Evolutionary conservation across 2,888 invertebrate genomes (phyloP).

Genomic region (Aphrophora alni): DNA sequence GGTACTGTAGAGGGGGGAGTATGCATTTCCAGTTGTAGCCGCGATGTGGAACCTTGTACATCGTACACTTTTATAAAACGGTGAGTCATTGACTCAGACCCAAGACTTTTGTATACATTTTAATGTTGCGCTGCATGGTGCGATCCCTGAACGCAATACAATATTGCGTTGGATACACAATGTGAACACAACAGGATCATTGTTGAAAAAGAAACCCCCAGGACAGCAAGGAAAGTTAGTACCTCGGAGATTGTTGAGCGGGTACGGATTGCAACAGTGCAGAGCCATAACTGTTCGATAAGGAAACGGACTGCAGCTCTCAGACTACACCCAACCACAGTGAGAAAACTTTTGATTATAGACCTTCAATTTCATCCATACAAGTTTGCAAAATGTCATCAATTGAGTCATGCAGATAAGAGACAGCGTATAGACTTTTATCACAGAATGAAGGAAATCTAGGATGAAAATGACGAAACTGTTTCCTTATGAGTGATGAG

Average conservation of each 20-base stretch:
- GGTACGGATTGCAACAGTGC: neutral
- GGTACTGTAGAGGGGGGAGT: too few relatives aligned
- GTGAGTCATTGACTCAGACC: neutral
- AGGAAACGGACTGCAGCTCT: neutral
- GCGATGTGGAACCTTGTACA: too few relatives aligned
- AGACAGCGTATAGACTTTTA: neutral
- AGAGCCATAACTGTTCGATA: neutral
- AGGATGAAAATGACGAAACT: neutral
- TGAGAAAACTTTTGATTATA: neutral
- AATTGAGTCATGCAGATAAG: neutral
- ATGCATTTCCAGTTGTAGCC: too few relatives aligned
- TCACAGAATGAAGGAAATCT: neutral
- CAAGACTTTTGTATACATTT: neutral
- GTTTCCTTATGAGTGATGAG: neutral
- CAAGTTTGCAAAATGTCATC: neutral
- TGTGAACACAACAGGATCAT: neutral
- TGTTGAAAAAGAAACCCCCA: neutral
- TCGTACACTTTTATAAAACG: neutral
- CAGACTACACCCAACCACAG: neutral
- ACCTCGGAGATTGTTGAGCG: neutral
- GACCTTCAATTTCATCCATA: neutral
- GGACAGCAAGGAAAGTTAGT: neutral
- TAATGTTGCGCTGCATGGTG: neutral
- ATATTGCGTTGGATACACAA: neutral
- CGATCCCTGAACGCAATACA: neutral